These are phyloP conservation scores for Meganola albula DNA, from an alignment of 2,888 invertebrate genomes.

Conservation along the genomic window DNA sequence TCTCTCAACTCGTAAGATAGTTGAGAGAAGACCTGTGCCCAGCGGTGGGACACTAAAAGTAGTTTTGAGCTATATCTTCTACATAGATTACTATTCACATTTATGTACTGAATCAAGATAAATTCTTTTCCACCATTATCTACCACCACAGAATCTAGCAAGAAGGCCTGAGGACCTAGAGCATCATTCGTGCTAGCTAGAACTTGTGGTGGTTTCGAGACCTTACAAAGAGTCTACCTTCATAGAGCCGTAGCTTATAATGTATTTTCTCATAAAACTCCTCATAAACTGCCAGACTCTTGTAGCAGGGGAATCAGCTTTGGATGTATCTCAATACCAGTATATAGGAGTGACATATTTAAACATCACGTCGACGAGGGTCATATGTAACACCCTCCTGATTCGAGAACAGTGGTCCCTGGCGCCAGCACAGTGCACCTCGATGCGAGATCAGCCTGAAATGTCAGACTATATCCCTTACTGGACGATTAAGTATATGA, in stretches of 20 bases:
- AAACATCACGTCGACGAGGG: slow-evolving; percentile 18
- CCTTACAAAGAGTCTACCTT: too few relatives aligned
- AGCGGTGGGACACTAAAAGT: too few relatives aligned
- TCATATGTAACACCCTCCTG: slow-evolving; percentile 40
- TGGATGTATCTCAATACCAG: slow-evolving; percentile 6
- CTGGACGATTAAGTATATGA: slow-evolving; percentile 44
- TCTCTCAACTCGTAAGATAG: too few relatives aligned
- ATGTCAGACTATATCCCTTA: slow-evolving; percentile 28
- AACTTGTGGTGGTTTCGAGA: neutral
- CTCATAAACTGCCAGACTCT: neutral
- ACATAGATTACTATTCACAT: too few relatives aligned
- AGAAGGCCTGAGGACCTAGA: neutral
- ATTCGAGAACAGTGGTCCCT: slow-evolving; percentile 43
- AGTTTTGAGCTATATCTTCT: too few relatives aligned
- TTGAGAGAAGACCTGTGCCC: too few relatives aligned
- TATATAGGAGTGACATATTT: slow-evolving; percentile 37
- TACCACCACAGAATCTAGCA: neutral
- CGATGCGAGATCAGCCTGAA: slow-evolving; percentile 42
- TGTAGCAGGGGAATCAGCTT: slow-evolving; percentile 6
- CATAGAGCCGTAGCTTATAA: neutral
- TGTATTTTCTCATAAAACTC: neutral
- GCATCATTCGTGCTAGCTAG: neutral
- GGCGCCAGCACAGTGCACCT: slow-evolving; percentile 47
- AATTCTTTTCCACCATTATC: too few relatives aligned
- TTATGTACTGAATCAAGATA: too few relatives aligned